A percentile compares a stretch with the other conserved stretches of the same genome.
Evolutionary conservation across 1,140 invertebrate species (phyloP).

Genomic region (Whitmania pigra): DNA sequence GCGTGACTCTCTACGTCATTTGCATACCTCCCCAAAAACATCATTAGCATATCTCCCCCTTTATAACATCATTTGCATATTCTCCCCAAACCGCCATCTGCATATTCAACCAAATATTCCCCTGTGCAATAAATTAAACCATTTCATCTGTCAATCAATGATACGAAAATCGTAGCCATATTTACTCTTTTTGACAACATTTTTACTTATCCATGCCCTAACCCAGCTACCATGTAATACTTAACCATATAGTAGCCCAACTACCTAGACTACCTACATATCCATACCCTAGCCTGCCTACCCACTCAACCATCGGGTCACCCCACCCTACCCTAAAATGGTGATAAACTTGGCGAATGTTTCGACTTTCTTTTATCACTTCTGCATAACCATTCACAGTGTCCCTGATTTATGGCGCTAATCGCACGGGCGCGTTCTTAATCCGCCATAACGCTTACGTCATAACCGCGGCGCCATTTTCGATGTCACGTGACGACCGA

Average conservation of each 20-base stretch:
- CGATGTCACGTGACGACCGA: too few species aligned
- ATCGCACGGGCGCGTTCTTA: constrained; percentile 12
- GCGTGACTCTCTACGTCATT: too few species aligned
- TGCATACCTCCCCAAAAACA: too few species aligned
- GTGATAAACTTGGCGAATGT: too few species aligned
- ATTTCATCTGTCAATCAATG: too few species aligned
- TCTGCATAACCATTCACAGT: too few species aligned
- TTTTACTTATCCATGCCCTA: neutral
- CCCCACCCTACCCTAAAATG: neutral
- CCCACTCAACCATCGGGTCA: neutral
- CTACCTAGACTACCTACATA: neutral
- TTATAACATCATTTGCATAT: neutral
- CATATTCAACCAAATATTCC: neutral
- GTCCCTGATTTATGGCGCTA: constrained; percentile 8
- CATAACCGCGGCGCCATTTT: neutral
- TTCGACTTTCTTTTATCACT: too few species aligned
- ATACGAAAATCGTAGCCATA: too few species aligned
- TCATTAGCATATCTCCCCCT: neutral
- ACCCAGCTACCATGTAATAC: neutral
- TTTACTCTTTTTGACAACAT: neutral
- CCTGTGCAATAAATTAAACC: too few species aligned
- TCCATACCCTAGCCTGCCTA: neutral
- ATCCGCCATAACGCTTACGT: constrained; percentile 15
- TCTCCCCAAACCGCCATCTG: neutral
- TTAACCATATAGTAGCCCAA: neutral